Evolutionary conservation across 2,888 invertebrate genomes (phyloP).

Genomic region (Acheta domesticus): DNA sequence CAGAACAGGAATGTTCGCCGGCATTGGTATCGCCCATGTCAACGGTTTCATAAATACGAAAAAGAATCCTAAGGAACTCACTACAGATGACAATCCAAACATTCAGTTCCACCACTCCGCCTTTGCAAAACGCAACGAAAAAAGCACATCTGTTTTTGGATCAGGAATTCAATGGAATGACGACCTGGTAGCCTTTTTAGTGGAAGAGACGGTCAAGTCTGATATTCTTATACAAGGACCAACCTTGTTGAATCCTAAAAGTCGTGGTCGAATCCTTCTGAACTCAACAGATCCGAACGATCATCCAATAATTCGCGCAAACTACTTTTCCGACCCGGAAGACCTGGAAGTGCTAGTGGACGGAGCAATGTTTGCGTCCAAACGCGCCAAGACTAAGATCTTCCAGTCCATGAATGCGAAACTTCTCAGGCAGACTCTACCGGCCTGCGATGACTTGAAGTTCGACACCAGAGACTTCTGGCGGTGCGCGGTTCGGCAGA

Average conservation of each 20-base stretch:
- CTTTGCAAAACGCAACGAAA: not conserved
- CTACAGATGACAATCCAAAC: not conserved
- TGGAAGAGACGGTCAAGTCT: too few relatives aligned
- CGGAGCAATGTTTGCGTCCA: conserved; percentile 49
- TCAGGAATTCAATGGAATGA: too few relatives aligned
- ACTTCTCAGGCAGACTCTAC: conserved; percentile 45
- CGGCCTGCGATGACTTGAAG: conserved; percentile 45
- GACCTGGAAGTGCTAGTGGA: conserved; percentile 55
- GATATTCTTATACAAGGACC: not conserved
- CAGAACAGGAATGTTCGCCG: conserved; percentile 50
- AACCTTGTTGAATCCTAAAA: conserved; percentile 52
- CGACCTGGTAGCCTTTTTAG: too few relatives aligned
- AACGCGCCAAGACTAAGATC: conserved; percentile 47
- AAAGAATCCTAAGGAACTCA: conserved; percentile 42
- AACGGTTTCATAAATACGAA: conserved; percentile 56
- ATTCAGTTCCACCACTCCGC: not conserved
- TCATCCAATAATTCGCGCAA: conserved; percentile 59
- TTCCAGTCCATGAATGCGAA: conserved; percentile 47
- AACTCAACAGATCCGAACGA: conserved; percentile 55
- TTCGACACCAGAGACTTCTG: conserved; percentile 52
- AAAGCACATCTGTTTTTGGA: not conserved
- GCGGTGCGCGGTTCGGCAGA: conserved; percentile 56
- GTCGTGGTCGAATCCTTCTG: conserved; percentile 56
- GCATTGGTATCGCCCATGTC: conserved; percentile 50
- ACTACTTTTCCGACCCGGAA: conserved; percentile 57